Evolutionary conservation across 2,888 invertebrate genomes (phyloP), one percentile per base, ranked within the genome.

Genomic region (Crossocerus cetratus): DNA sequence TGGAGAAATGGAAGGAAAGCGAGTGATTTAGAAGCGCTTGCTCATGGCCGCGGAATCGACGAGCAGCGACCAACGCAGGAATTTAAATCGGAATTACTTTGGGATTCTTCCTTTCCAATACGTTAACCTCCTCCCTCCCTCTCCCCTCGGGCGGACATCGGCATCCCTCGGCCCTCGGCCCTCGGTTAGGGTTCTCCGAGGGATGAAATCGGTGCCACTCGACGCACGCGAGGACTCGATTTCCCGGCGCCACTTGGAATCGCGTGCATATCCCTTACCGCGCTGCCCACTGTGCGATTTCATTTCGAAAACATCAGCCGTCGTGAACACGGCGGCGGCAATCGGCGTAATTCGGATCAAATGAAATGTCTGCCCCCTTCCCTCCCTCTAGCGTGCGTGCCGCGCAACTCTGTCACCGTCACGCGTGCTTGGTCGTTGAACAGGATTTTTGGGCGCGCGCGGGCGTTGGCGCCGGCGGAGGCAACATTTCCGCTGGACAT

Each of bases 61-160:
- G 53, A 45, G 21, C 23, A n/a, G 22, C 43, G 58, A 16, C 18
- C 5, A 45, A 44, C 23, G 49, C 18, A 53, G 23, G 61, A 61
- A 61, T 61, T 61, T 61, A 60, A 60, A 60, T 60, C 60, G 45
- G 60, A 60, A 60, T 60, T 60, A 60, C 60, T 21, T 45, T 32
- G n/a, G 22, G 44, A 60, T 60, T 45, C 60, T 60, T 60, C 58
- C 22, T 22, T 60, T 21, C 60, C 45, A 43, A 45, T 60, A 45
- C 60, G 32, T 60, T 45, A 44, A 45, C 45, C 5, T 14, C 4
- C 20, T 42, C 14, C 18, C 43, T n/a, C 43, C 43, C 43, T n/a
- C 16, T 32, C 23, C 23, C 14, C 23, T 57, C 57, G 32, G 57
- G 5, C 16, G 57, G n/a, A 57, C 16, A 16, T 49, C 49, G 49